A percentile compares a stretch with the other conserved stretches of the same genome.
phyloP scores from a whole-genome alignment of 2,113 vertebrate genomes.

The Mormyrus lacerda region DNA sequence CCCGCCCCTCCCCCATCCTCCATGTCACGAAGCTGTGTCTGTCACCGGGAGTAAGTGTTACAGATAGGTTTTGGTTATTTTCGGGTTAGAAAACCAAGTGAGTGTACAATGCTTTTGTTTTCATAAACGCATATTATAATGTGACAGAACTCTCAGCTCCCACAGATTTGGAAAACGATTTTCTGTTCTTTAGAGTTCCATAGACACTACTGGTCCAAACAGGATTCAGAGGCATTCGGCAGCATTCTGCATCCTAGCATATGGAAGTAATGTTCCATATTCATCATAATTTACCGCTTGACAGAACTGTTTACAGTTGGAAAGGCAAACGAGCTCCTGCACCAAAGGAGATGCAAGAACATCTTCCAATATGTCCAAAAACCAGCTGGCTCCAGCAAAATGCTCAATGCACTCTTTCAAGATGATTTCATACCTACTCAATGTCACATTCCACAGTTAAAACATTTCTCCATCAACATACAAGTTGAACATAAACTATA shows the following conservation, averaged over 20 bases:
- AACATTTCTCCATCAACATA: neutral
- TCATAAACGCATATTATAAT: slow-evolving; percentile 7
- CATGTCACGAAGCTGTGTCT: neutral
- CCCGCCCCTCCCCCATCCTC: neutral
- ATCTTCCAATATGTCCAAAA: neutral
- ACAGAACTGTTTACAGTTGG: neutral
- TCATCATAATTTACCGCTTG: slow-evolving; percentile 28
- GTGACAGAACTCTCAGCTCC: slow-evolving; percentile 12
- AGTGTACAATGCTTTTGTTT: neutral
- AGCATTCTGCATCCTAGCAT: slow-evolving; percentile 19
- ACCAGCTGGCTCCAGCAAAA: neutral
- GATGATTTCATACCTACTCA: neutral
- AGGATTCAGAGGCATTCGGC: slow-evolving; percentile 23
- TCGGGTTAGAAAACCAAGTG: neutral
- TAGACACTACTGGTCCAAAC: slow-evolving; percentile 23
- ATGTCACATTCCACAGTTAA: neutral
- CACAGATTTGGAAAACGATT: slow-evolving; percentile 20
- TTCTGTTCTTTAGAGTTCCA: neutral
- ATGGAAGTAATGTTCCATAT: slow-evolving; percentile 29
- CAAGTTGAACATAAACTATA: neutral
- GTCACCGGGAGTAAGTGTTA: neutral
- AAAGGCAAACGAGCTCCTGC: slow-evolving; percentile 3
- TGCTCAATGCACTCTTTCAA: neutral
- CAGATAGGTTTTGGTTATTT: neutral
- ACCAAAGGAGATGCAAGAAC: neutral